phyloP scores from a whole-genome alignment of 2,888 invertebrate species.

The Andricus quercusramuli region DNA sequence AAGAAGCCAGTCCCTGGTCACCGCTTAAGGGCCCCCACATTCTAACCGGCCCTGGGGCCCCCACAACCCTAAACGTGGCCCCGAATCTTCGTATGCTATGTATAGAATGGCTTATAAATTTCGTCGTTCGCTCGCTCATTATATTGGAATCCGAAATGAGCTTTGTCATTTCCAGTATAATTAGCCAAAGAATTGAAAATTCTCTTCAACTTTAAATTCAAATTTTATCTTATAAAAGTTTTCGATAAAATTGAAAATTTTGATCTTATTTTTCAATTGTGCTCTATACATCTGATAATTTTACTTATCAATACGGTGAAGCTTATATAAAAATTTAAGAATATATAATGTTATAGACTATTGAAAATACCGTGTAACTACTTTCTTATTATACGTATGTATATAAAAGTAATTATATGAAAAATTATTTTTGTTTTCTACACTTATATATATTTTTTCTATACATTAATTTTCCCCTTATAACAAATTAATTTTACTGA shows the following conservation, averaged over 20 bases:
- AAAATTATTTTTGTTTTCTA: not conserved
- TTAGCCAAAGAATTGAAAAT: not conserved
- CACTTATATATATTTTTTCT: not conserved
- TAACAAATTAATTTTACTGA: not conserved
- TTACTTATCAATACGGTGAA: not conserved
- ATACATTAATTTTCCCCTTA: not conserved
- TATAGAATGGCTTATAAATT: slow-evolving; percentile 13
- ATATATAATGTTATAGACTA: not conserved
- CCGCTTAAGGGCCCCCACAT: no score
- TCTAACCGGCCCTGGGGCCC: no score
- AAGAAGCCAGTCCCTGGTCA: no score
- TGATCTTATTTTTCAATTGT: no score
- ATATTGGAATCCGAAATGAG: not conserved
- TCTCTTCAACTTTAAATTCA: no score
- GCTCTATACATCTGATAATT: no score
- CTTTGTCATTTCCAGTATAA: not conserved
- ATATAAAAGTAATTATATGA: not conserved
- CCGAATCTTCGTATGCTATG: slow-evolving; percentile 9
- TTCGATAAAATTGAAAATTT: no score
- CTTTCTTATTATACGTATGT: not conserved
- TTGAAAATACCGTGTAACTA: not conserved
- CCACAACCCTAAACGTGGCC: no score
- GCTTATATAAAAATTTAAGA: not conserved
- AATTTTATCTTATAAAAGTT: no score
- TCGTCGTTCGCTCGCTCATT: slow-evolving; percentile 36